phyloP scores from a whole-genome alignment of 1,140 invertebrate genomes.

The Lepidostoma basale region DNA sequence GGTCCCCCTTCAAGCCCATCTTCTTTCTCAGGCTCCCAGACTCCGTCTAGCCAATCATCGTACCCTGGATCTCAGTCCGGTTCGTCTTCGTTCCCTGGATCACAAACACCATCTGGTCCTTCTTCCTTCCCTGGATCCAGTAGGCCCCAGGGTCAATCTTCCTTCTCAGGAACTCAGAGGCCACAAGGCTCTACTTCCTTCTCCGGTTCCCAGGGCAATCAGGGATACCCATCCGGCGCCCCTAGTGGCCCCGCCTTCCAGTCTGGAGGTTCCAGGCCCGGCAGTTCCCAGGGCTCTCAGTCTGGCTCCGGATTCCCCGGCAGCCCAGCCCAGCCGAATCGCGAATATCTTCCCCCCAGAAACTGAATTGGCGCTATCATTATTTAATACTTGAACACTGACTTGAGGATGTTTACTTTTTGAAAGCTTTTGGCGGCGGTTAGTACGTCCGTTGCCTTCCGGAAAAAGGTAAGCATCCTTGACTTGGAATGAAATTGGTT shows the following conservation, averaged over 20 bases:
- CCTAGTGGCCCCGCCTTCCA: slow-evolving; percentile 56
- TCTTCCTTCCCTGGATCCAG: slow-evolving; percentile 44
- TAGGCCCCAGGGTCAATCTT: slow-evolving; percentile 44
- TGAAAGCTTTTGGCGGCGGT: no score
- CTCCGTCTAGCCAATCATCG: slow-evolving; percentile 41
- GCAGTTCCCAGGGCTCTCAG: slow-evolving; percentile 44
- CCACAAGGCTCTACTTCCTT: slow-evolving; percentile 39
- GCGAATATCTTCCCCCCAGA: slow-evolving; percentile 65
- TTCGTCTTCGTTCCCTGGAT: slow-evolving; percentile 43
- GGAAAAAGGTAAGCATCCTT: slow-evolving; percentile 43
- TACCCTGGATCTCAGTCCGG: slow-evolving; percentile 17
- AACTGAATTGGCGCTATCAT: slow-evolving; percentile 48
- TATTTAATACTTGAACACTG: slow-evolving; percentile 24
- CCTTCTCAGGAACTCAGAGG: slow-evolving; percentile 43
- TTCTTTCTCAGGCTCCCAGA: slow-evolving; percentile 39
- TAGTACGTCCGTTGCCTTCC: not conserved
- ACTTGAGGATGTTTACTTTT: slow-evolving; percentile 46
- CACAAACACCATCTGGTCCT: slow-evolving; percentile 42
- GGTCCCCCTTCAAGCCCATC: slow-evolving; percentile 44
- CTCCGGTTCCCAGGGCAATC: slow-evolving; percentile 40
- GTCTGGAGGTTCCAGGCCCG: slow-evolving; percentile 39
- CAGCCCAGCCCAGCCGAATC: slow-evolving; percentile 55
- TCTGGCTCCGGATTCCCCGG: slow-evolving; percentile 45
- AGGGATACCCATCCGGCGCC: slow-evolving; percentile 54
- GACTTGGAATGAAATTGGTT: slow-evolving; percentile 43